Evolutionary conservation across 2,113 vertebrate species (phyloP).

Genomic region (Oryzias javanicus): DNA sequence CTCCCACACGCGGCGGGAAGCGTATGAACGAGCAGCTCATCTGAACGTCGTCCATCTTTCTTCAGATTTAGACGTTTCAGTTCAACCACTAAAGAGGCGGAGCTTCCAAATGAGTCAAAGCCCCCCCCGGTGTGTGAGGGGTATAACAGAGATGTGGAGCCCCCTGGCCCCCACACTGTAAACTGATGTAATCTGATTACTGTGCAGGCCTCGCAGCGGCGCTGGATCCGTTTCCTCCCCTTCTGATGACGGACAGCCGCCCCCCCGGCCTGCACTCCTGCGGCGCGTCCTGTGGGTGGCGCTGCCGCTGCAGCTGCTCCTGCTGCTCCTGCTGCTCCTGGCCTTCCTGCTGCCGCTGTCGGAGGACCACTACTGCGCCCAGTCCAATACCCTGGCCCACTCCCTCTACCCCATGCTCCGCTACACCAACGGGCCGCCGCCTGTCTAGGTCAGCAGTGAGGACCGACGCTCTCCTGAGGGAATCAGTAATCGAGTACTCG

Average conservation of each 20-base stretch:
- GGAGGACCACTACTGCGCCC: constrained; percentile 88
- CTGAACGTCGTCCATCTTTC: no score
- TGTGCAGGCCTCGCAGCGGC: constrained; percentile 85
- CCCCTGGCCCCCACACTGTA: no score
- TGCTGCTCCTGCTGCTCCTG: constrained; percentile 86
- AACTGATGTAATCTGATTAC: no score
- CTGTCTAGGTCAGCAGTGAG: constrained; percentile 71
- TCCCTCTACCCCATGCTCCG: constrained; percentile 95
- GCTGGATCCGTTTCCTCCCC: constrained; percentile 94
- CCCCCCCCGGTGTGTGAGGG: no score
- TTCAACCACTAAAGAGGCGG: no score
- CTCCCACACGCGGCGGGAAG: no score
- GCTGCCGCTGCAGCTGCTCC: constrained; percentile 86
- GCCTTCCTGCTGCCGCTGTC: constrained; percentile 88
- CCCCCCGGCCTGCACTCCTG: constrained; percentile 72
- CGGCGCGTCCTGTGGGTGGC: constrained; percentile 86
- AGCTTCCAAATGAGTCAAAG: no score
- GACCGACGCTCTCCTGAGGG: no score
- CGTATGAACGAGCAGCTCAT: no score
- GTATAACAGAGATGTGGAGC: no score
- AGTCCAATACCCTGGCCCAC: constrained; percentile 90
- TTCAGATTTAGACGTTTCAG: no score
- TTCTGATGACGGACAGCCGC: constrained; percentile 78
- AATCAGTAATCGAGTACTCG: no score
- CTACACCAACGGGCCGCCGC: constrained; percentile 94